Percentiles rank a stretch among this genome's conserved stretches.
phyloP scores from a whole-genome alignment of 2,113 vertebrate genomes.

The Pangasianodon gigas region DNA sequence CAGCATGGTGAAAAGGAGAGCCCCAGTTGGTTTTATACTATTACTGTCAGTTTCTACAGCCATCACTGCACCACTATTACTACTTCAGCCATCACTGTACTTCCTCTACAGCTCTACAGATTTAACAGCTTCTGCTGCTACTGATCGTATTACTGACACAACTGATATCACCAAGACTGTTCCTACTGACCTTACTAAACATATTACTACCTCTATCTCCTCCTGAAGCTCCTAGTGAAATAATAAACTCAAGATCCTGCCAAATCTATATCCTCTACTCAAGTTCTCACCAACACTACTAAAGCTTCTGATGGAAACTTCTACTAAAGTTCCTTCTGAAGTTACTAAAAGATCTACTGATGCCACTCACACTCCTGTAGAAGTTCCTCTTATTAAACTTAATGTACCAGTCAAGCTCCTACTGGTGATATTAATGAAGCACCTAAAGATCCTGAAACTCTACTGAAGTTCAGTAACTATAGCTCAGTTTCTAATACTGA shows the following conservation, averaged over 20 bases:
- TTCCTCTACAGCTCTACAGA: background rate
- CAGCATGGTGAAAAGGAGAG: conserved; percentile 6
- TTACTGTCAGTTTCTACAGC: background rate
- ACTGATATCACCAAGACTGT: background rate
- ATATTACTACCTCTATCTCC: background rate
- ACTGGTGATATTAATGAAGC: background rate
- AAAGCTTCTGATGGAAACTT: background rate
- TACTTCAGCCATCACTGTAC: background rate
- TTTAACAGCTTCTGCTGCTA: background rate
- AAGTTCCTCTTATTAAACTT: background rate
- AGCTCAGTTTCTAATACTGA: background rate
- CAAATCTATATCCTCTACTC: background rate
- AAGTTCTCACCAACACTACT: background rate
- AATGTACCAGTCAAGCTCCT: background rate
- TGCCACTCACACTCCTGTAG: background rate
- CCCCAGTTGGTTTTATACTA: too few species aligned
- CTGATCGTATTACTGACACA: background rate
- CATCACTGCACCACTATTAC: background rate
- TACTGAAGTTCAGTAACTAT: background rate
- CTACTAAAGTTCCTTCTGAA: background rate
- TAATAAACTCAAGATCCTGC: background rate
- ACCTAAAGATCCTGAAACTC: background rate
- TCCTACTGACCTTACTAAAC: background rate
- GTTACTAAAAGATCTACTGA: background rate
- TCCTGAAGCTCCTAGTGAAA: background rate